Percentiles rank a stretch among this genome's conserved stretches.
These are phyloP conservation scores for Leptinotarsa undecemlineata DNA, from an alignment of 1,140 invertebrate genomes.

Conservation along the genomic window DNA sequence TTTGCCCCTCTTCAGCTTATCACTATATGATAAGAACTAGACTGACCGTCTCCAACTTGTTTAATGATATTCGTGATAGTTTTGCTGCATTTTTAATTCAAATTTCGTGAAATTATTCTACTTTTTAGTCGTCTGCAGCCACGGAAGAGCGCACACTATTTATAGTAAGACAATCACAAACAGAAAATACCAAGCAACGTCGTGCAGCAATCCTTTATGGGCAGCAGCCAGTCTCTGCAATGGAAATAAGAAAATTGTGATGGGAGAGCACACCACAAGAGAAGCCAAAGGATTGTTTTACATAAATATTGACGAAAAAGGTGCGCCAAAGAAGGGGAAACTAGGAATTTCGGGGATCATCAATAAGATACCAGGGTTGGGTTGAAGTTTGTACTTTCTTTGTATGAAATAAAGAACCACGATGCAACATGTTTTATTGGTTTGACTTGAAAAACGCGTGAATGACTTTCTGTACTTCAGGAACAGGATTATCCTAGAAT, in stretches of 20 bases:
- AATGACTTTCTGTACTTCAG: too few species aligned
- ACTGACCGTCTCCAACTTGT: too few species aligned
- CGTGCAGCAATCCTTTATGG: constrained; percentile 13
- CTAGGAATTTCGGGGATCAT: not conserved
- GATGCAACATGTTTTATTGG: not conserved
- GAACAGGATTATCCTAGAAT: too few species aligned
- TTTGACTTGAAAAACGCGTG: not conserved
- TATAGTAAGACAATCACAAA: constrained; percentile 29
- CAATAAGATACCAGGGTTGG: not conserved
- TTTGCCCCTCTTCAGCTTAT: not conserved
- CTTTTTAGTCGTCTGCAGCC: constrained; percentile 38
- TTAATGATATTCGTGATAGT: too few species aligned
- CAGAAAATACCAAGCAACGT: constrained; percentile 18
- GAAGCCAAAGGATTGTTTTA: not conserved
- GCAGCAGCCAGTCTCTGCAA: constrained; percentile 5
- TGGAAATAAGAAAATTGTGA: not conserved
- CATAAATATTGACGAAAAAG: not conserved
- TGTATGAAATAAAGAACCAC: not conserved
- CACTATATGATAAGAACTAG: too few species aligned
- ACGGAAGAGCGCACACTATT: constrained; percentile 30
- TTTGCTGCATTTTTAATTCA: not conserved
- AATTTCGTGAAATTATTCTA: not conserved
- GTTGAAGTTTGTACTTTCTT: not conserved
- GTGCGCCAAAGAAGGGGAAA: not conserved
- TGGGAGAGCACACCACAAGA: constrained; percentile 10